A percentile compares a stretch with the other conserved stretches of the same genome.
phyloP scores from a whole-genome alignment of 1,140 invertebrate genomes.

The Bombus ignitus region DNA sequence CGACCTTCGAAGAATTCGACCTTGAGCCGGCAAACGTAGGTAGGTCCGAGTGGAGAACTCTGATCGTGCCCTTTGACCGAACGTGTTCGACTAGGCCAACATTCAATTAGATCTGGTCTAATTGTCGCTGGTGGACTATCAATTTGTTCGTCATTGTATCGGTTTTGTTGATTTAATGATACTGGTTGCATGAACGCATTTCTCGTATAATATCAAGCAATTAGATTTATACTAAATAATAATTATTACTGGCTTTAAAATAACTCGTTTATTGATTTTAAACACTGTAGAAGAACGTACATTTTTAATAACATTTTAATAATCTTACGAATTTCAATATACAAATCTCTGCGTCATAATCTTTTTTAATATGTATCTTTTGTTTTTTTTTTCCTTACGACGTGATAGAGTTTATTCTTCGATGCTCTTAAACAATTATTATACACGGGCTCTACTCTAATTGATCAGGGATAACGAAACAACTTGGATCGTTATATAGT shows the following conservation, averaged over 20 bases:
- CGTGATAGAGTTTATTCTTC: neutral
- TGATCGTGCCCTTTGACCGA: slow-evolving; percentile 22
- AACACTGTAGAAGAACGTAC: too few species aligned
- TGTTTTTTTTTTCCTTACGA: neutral
- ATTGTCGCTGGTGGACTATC: neutral
- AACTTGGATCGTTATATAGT: neutral
- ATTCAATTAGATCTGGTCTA: slow-evolving; percentile 18
- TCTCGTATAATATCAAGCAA: neutral
- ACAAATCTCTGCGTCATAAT: neutral
- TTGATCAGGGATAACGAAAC: neutral
- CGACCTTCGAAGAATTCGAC: slow-evolving; percentile 61
- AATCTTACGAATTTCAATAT: neutral
- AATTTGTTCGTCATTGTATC: neutral
- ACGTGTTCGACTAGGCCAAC: neutral
- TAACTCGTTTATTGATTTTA: too few species aligned
- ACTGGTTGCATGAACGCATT: neutral
- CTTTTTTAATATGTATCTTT: neutral
- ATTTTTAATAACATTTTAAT: too few species aligned
- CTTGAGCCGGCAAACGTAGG: slow-evolving; percentile 47
- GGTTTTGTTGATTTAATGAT: too few species aligned
- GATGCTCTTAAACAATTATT: neutral
- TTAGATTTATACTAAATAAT: neutral
- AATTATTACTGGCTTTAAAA: too few species aligned
- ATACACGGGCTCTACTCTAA: neutral
- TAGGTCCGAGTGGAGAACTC: slow-evolving; percentile 4